A percentile compares a stretch with the other conserved stretches of the same genome.
These are phyloP conservation scores for Eristalis tenax DNA, from an alignment of 2,888 invertebrate species.

Conservation along the genomic window DNA sequence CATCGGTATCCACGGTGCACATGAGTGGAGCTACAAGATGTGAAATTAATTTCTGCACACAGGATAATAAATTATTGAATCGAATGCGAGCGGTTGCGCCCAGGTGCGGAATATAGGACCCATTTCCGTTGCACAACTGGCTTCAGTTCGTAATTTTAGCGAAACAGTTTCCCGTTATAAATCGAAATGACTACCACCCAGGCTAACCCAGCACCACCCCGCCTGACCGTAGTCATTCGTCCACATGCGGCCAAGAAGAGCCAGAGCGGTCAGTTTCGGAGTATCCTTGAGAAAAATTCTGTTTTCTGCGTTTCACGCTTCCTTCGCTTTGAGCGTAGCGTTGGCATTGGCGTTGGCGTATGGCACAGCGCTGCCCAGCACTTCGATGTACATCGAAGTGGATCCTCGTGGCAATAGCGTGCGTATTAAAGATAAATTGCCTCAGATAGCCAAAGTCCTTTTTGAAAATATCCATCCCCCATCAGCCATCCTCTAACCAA, in stretches of 20 bases:
- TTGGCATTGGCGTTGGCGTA: conserved; percentile 10
- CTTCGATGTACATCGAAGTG: conserved; percentile 13
- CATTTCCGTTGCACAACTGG: conserved; percentile 50
- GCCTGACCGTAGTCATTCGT: neutral
- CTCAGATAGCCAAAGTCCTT: conserved; percentile 53
- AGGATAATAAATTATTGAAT: conserved; percentile 68
- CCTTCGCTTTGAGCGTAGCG: conserved; percentile 15
- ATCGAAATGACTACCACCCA: conserved; percentile 14
- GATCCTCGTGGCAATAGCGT: conserved; percentile 69
- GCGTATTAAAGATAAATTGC: conserved; percentile 70
- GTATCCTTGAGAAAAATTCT: conserved; percentile 59
- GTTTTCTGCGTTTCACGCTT: conserved; percentile 58
- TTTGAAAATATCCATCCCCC: conserved; percentile 30
- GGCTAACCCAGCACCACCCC: neutral
- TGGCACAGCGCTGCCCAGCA: conserved; percentile 55
- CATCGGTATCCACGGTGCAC: conserved; percentile 15
- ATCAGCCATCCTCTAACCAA: neutral
- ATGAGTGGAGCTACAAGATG: conserved; percentile 45
- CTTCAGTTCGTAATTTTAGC: conserved; percentile 58
- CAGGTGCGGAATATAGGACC: conserved; percentile 68
- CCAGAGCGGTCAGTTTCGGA: neutral
- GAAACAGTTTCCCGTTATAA: conserved; percentile 56
- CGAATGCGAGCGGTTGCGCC: conserved; percentile 63
- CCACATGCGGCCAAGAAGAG: neutral
- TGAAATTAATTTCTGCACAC: conserved; percentile 62